Conservation (phyloP, 53 echinoderm and acorn worm genomes). For the Apostichopus leukothele region DNA sequence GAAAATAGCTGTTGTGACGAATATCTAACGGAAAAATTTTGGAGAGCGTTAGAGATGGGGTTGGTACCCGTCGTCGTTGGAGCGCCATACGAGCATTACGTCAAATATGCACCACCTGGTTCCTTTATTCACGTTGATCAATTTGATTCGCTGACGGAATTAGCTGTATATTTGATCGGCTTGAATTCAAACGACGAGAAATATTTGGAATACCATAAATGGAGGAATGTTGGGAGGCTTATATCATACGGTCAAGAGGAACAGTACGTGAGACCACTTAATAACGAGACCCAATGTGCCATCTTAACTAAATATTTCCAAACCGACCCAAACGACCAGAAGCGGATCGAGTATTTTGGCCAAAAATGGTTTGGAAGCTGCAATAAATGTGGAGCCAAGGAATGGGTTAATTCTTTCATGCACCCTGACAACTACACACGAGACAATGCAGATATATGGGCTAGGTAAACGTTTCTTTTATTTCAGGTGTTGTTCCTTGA, state of each 20-base stretch:
- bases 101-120: slow-evolving; percentile 27
- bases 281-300: slow-evolving; percentile 36
- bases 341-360: slow-evolving; percentile 18
- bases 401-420: slow-evolving; percentile 20
- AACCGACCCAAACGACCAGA: slow-evolving; percentile 14
- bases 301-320: slow-evolving; percentile 27
- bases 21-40: slow-evolving; percentile 43
- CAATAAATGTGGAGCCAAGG: slow-evolving; percentile 19
- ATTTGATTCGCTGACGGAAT: slow-evolving; percentile 13
- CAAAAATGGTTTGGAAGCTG: slow-evolving; percentile 29
- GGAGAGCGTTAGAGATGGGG: slow-evolving; percentile 41
- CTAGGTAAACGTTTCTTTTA: background rate
- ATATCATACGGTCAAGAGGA: slow-evolving; percentile 37
- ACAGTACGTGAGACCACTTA: slow-evolving; percentile 34
- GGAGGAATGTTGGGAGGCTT: slow-evolving; percentile 33
- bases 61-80: slow-evolving; percentile 35
- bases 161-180: slow-evolving; percentile 12
- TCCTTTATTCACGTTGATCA: slow-evolving; percentile 47
- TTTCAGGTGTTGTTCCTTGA: no score
- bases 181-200: slow-evolving; percentile 8
- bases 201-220: slow-evolving; percentile 28
- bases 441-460: slow-evolving; percentile 42
- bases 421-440: slow-evolving; percentile 17
- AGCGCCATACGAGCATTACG: slow-evolving; percentile 27
- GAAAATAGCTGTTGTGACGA: slow-evolving; percentile 49